Evolutionary conservation across 35 echinoderm and acorn worm species (phyloP), one percentile per base, ranked within the genome.

Genomic region (Chiridota heheva): DNA sequence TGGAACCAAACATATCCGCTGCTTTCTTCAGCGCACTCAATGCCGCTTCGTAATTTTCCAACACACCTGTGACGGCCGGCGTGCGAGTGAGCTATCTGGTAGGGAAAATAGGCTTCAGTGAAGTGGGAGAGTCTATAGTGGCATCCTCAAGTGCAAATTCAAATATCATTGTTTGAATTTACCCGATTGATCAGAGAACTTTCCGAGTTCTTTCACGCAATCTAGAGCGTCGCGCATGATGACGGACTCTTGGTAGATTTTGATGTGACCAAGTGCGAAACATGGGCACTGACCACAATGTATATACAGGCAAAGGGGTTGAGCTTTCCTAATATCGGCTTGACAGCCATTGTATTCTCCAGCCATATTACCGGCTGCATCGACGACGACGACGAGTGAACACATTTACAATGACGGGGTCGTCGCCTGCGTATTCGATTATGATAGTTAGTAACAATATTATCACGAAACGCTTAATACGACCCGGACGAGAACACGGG

Each of bases 321-420:
- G 88, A 18, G 20, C 12, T 42, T 77, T 83, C 34, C 74, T 87
- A 2, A 92, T 48, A 24, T 87, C 48, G 30, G 89, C 89, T 43
- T 86, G 82, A 42, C 73, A 81, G 8, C 89, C 89, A 33, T 80
- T 81, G 17, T 68, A 81, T 62, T 81, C 43, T 12, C 83, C 83
- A 30, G 51, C 20, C 83, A 92, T 92, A 32, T 81, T 92, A 31
- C 35, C 31, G 1, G 89, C 89, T 4, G 76, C 89, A 39, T 81
- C n/a, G n/a, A n/a, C n/a, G n/a, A n/a, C n/a, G n/a, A n/a, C n/a
- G n/a, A n/a, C n/a, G n/a, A n/a, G n/a, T n/a, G n/a, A n/a, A n/a
- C n/a, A n/a, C n/a, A n/a, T n/a, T n/a, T n/a, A n/a, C n/a, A n/a
- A n/a, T n/a, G n/a, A n/a, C n/a, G n/a, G n/a, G n/a, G n/a, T n/a